Base-by-base conservation (phyloP, 2,888 invertebrate species). In the Pristionchus japonicus region DNA sequence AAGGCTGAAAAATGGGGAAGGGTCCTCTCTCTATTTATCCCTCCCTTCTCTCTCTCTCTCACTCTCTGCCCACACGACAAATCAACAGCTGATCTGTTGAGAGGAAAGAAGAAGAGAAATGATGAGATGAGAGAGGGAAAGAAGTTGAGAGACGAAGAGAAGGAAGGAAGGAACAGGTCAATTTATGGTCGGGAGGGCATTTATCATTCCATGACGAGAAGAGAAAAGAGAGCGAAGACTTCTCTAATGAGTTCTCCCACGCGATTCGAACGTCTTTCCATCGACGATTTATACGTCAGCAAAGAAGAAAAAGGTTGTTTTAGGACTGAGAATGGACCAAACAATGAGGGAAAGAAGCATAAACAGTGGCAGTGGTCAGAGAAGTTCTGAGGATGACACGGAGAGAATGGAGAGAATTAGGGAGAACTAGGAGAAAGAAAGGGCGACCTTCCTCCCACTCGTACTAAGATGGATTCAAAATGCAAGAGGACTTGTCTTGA, bases 31-130 rank as follows among this genome's bases (percentile, higher is more conserved):
- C 31, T 70, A 70, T 70, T 37, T 70, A 31, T 37, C 37, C 70
- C 70, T 34, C 77, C 70, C 20, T n/a, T 74, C 70, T 40, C 9
- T 37, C 70, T 40, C 70, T 40, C n/a, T 37, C n/a, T n/a, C n/a
- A n/a, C n/a, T n/a, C n/a, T n/a, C n/a, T n/a, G n/a, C 43, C 13
- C 43, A 40, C 77, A 77, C 77, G 77, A 47, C 77, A 77, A 40
- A 77, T 47, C 77, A 77, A 77, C 77, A 77, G 77, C 77, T 77
- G 77, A 77, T 77, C 77, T 77, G 77, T 43, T 15, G 43, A 77
- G 77, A 47, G 77, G 77, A 77, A 77, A 77, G 77, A 74, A 74
- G 70, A 77, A 43, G 47, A 47, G 77, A 43, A 47, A 77, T 47
- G 70, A 37, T 64, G 43, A 43, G 77, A 77, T 47, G 77, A 77